phyloP scores from a whole-genome alignment of 35 echinoderm and acorn worm species.

The Patiria miniata region DNA sequence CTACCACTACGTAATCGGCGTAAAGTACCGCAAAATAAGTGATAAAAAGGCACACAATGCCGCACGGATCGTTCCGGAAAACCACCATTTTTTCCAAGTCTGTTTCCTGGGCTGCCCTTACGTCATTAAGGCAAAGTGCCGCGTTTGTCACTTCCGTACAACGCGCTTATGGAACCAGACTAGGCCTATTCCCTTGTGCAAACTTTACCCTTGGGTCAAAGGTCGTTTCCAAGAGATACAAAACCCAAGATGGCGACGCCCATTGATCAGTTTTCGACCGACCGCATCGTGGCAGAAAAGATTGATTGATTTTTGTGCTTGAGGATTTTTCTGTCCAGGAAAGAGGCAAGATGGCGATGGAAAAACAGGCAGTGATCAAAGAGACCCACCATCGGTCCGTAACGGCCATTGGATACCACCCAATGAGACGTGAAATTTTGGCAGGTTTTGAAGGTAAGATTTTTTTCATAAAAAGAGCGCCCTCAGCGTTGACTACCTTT shows the following conservation, averaged over 20 bases:
- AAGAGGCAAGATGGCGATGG: conserved; percentile 88
- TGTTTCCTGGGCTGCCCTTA: too few relatives aligned
- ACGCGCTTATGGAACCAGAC: too few relatives aligned
- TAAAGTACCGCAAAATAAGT: conserved; percentile 78
- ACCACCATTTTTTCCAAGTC: conserved; percentile 27
- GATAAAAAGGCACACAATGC: conserved; percentile 83
- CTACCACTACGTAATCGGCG: conserved; percentile 89
- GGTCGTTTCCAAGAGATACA: background rate
- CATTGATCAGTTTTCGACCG: background rate
- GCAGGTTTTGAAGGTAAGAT: conserved; percentile 90
- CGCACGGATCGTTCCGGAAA: conserved; percentile 87
- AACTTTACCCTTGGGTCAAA: background rate
- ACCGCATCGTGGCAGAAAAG: background rate
- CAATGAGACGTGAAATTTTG: conserved; percentile 83
- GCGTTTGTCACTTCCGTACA: too few relatives aligned
- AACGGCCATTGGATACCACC: conserved; percentile 86
- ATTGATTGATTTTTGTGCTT: background rate
- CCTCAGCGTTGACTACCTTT: too few relatives aligned
- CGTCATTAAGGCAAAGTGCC: too few relatives aligned
- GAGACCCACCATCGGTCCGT: conserved; percentile 85
- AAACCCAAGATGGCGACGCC: background rate
- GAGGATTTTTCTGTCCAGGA: background rate
- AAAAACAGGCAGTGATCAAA: conserved; percentile 87
- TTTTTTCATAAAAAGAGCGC: background rate
- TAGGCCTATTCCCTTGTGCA: too few relatives aligned